Conservation (phyloP, 2,797 vertebrate species). For the Thalassophryne amazonica region DNA sequence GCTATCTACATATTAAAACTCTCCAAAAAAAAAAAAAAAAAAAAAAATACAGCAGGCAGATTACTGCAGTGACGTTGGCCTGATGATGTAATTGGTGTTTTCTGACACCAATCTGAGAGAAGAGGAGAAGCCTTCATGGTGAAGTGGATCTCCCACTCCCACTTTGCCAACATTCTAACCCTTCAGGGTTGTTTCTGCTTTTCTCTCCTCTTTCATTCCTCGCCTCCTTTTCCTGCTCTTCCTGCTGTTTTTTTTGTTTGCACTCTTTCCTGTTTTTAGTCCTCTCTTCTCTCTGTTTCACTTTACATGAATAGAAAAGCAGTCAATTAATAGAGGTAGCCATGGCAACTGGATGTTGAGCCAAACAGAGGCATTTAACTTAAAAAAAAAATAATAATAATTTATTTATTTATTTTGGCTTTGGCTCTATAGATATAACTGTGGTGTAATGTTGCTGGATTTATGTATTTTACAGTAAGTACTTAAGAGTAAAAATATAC, state of each 20-base stretch:
- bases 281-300: conserved; percentile 5
- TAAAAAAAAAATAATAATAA: too few species aligned
- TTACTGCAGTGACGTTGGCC: background rate
- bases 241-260: background rate
- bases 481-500: background rate
- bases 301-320: conserved; percentile 10
- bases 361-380: too few species aligned
- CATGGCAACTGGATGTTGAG: conserved; percentile 60
- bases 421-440: conserved; percentile 6
- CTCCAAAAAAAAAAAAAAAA: too few species aligned
- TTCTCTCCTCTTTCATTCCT: background rate
- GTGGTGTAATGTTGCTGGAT: background rate
- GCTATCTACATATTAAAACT: too few species aligned
- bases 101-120: conserved; percentile 10
- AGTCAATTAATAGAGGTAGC: conserved; percentile 63
- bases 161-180: conserved; percentile 27
- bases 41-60: too few species aligned
- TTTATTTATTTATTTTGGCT: too few species aligned
- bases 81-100: conserved; percentile 13
- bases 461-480: background rate
- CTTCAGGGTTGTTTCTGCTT: background rate
- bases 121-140: conserved; percentile 18
- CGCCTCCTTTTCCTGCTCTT: background rate
- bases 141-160: conserved; percentile 20
- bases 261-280: too few species aligned